phyloP scores from a whole-genome alignment of 2,113 vertebrate species.

The Plotosus lineatus region DNA sequence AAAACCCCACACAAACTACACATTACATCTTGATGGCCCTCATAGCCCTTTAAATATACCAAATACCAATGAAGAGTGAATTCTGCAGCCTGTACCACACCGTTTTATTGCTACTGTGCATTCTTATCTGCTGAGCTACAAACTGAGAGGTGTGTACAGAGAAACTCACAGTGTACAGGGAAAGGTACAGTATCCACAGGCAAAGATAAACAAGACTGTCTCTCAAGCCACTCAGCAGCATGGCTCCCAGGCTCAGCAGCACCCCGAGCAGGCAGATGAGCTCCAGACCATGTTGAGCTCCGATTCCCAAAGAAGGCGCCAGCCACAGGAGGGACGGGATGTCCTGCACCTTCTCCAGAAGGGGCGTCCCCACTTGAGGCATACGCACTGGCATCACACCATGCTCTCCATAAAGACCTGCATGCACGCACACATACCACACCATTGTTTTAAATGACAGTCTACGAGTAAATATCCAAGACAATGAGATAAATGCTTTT shows the following conservation, averaged over 20 bases:
- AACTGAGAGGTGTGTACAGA: background rate
- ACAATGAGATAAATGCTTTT: background rate
- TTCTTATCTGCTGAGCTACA: background rate
- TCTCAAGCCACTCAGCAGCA: constrained; percentile 65
- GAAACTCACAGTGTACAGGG: constrained; percentile 68
- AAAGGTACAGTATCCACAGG: constrained; percentile 75
- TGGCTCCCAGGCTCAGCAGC: constrained; percentile 63
- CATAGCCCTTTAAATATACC: background rate
- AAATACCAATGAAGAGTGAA: background rate
- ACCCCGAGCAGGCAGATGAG: constrained; percentile 75
- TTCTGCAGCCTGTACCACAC: background rate
- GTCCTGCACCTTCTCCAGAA: constrained; percentile 73
- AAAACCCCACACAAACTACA: too few species aligned
- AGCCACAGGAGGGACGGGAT: constrained; percentile 78
- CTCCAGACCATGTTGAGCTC: constrained; percentile 78
- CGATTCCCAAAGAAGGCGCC: constrained; percentile 68
- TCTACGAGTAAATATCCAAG: background rate
- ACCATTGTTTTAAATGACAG: background rate
- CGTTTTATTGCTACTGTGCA: background rate
- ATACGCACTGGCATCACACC: constrained; percentile 77
- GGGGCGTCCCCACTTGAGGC: constrained; percentile 61
- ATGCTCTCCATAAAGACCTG: constrained; percentile 78
- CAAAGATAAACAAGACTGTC: constrained; percentile 71
- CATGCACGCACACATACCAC: constrained; percentile 17
- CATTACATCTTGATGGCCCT: too few species aligned